Evolutionary conservation across 1,140 invertebrate genomes (phyloP), one percentile per base, ranked within the genome.

Genomic region (Cyclina sinensis): DNA sequence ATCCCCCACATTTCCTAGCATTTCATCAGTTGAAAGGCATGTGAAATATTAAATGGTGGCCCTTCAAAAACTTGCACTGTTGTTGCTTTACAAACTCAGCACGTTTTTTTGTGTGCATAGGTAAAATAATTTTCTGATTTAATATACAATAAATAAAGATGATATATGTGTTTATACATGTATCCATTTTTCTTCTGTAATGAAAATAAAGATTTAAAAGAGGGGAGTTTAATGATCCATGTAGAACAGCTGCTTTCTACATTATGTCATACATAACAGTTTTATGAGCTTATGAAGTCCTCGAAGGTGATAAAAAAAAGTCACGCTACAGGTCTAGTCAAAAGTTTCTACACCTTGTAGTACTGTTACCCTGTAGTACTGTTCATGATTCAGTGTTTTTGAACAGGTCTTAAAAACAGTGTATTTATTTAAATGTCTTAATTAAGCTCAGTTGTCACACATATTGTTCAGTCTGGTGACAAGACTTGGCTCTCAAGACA

Each of bases 221-320:
- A 32, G 35, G 35, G 65, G 37, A 32, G 37, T 70, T 70, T 70
- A 78, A 54, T 30, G 46, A 54, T 9, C 39, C 74, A 24, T 78
- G n/a, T 7, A 27, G 18, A 51, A 48, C 74, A 78, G 74, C 74
- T 78, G 74, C 35, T 78, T 27, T 78, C 9, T 35, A 78, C 74
- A 78, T 78, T 78, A 78, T 78, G 74, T 78, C 74, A 78, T 78
- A 54, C 48, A 78, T 30, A 78, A 51, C 43, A 78, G 35, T 78
- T 78, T 78, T 78, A 54, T 78, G 46, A 48, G 46, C 46, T 30
- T 30, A 35, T 51, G 48, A 54, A 78, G 74, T 54, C 74, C 54
- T 27, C 16, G 32, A 48, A 30, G 46, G 46, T 78, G 74, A 78
- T 78, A 78, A 78, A 73, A 59, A n/a, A 78, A 51, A 51, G 74